A percentile compares a stretch with the other conserved stretches of the same genome.
Evolutionary conservation across 2,888 invertebrate species (phyloP).

Genomic region (Schizaphis graminum): DNA sequence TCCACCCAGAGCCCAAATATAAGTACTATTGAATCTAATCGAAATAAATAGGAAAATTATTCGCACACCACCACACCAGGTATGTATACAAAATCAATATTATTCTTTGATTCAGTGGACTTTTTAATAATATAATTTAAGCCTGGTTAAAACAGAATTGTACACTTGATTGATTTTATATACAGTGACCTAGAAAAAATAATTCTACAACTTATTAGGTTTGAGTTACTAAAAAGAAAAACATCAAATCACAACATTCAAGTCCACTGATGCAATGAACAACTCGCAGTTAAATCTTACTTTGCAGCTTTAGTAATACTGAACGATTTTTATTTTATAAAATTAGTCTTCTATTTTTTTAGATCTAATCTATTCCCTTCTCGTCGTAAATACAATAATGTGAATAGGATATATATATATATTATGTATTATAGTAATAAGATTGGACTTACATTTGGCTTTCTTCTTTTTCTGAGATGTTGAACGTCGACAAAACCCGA

Average conservation of each 20-base stretch:
- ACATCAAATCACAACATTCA: background rate
- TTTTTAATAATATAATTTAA: background rate
- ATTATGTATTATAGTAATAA: background rate
- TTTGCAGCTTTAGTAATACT: background rate
- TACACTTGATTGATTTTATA: background rate
- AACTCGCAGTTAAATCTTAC: background rate
- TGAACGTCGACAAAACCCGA: slow-evolving; percentile 71
- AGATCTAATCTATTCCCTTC: background rate
- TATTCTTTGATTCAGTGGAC: background rate
- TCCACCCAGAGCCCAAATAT: background rate
- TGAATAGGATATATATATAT: background rate
- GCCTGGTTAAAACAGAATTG: background rate
- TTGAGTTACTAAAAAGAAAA: background rate
- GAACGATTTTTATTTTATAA: background rate
- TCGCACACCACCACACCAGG: background rate
- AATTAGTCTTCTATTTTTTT: background rate
- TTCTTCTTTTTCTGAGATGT: slow-evolving; percentile 72
- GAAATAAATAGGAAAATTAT: background rate
- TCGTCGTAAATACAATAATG: background rate
- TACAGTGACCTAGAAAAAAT: background rate
- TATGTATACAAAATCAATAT: background rate
- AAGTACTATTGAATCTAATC: background rate
- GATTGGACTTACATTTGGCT: slow-evolving; percentile 65
- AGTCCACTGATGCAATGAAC: background rate
- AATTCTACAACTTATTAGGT: background rate